Percentiles rank a stretch among this genome's conserved stretches.
These are phyloP conservation scores for Maconellicoccus hirsutus DNA, from an alignment of 1,140 invertebrate genomes.

Conservation along the genomic window DNA sequence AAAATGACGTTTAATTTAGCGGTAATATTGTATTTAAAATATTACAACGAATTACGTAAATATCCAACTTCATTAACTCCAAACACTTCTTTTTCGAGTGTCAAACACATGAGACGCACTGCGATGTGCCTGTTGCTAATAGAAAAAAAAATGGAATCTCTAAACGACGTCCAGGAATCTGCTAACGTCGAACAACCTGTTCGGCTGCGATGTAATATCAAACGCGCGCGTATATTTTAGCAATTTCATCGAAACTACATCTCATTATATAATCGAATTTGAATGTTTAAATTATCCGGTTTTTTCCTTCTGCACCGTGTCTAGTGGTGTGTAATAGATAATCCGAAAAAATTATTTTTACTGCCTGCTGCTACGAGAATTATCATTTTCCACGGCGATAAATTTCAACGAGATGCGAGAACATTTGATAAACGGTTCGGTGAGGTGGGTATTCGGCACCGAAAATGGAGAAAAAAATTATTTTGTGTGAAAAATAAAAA, in stretches of 20 bases:
- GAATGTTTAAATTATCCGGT: conserved; percentile 9
- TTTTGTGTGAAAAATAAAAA: no score
- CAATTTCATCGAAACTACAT: background rate
- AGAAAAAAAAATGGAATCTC: no score
- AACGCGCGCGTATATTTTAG: background rate
- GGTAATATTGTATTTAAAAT: background rate
- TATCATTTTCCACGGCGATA: no score
- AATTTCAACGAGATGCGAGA: no score
- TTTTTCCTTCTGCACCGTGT: background rate
- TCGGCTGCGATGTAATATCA: background rate
- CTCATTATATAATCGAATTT: background rate
- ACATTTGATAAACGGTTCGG: no score
- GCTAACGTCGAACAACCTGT: background rate
- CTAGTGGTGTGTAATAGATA: background rate
- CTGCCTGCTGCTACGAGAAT: background rate
- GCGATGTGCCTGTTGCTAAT: no score
- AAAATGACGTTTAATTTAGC: background rate
- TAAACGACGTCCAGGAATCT: background rate
- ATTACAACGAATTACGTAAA: background rate
- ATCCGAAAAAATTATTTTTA: background rate
- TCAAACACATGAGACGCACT: background rate
- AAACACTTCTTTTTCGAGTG: background rate
- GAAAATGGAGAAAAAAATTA: no score
- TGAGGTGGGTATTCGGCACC: no score
- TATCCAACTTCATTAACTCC: background rate